These are phyloP conservation scores for Pectinophora gossypiella DNA, from an alignment of 1,140 invertebrate genomes.

Conservation along the genomic window DNA sequence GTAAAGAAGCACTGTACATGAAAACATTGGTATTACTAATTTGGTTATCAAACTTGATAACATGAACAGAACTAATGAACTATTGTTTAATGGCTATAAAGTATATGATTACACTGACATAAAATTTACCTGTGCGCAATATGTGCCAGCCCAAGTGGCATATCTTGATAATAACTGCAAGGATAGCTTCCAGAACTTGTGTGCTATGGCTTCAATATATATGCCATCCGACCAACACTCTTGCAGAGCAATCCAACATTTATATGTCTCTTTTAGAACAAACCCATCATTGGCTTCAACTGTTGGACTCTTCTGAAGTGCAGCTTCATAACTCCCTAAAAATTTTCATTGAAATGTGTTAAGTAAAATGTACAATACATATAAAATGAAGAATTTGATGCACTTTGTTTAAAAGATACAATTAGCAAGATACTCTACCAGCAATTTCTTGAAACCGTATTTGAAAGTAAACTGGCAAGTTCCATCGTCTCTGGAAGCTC, in stretches of 20 bases:
- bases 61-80: too few relatives aligned
- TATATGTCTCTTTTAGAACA: slow-evolving; percentile 71
- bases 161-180: slow-evolving; percentile 88
- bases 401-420: too few relatives aligned
- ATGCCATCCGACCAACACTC: slow-evolving; percentile 85
- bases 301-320: slow-evolving; percentile 67
- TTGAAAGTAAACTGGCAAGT: slow-evolving; percentile 96
- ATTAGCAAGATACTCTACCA: too few relatives aligned
- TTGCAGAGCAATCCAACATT: slow-evolving; percentile 77
- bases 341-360: too few relatives aligned
- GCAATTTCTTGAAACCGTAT: slow-evolving; percentile 95
- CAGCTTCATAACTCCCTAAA: slow-evolving; percentile 76
- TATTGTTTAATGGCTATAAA: too few relatives aligned
- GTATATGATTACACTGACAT: too few relatives aligned
- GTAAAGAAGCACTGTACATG: too few relatives aligned
- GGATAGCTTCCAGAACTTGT: slow-evolving; percentile 92
- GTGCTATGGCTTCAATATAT: slow-evolving; percentile 83
- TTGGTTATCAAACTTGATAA: too few relatives aligned
- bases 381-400: too few relatives aligned
- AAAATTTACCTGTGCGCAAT: slow-evolving; percentile 52
- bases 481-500: slow-evolving; percentile 91
- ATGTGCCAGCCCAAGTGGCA: slow-evolving; percentile 79
- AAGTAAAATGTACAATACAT: too few relatives aligned
- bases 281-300: slow-evolving; percentile 54
- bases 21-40: too few relatives aligned